Evolutionary conservation across 2,113 vertebrate species (phyloP), one percentile per base, ranked within the genome.

Genomic region (Isurus oxyrinchus): DNA sequence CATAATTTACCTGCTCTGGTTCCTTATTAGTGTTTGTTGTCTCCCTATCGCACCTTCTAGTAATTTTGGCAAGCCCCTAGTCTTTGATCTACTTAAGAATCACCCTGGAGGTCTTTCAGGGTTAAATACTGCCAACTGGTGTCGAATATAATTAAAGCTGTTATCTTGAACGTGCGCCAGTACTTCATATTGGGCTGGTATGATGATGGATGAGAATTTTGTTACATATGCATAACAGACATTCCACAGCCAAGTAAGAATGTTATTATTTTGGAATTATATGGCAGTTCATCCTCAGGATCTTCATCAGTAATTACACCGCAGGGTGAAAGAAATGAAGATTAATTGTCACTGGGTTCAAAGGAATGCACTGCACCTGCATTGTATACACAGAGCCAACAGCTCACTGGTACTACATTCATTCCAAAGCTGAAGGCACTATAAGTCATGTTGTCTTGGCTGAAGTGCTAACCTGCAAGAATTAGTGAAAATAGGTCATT

Each of bases 101-200:
- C 63, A 31, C 8, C 94, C 25, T 31, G 0, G 8, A 53, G 66
- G 40, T 69, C 25, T 31, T 5, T 69, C 44, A 69, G 63, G 61
- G 44, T 95, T 69, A 69, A 69, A 44, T 35, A 31, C 94, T 94
- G n/a, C 59, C 35, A 23, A 40, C 35, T 94, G 21, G 23, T 69
- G 94, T 69, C 94, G 25, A 69, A 95, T 69, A 27, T 95, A 44
- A 95, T 95, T 69, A 95, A 95, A 53, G 8, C 94, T 95, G 94
- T 69, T 95, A 53, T 53, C 94, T 95, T 95, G 66, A 95, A 95
- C 25, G 21, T 25, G 13, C 27, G 25, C 53, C 87, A 90, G 87
- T 13, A 5, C 53, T 90, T 13, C 53, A 53, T 69, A 35, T 16
- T 66, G 4, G 66, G 63, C 63, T 69, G 66, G 66, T 53, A 5